Conservation (phyloP, 2,113 vertebrate genomes). For the Aix galericulata region DNA sequence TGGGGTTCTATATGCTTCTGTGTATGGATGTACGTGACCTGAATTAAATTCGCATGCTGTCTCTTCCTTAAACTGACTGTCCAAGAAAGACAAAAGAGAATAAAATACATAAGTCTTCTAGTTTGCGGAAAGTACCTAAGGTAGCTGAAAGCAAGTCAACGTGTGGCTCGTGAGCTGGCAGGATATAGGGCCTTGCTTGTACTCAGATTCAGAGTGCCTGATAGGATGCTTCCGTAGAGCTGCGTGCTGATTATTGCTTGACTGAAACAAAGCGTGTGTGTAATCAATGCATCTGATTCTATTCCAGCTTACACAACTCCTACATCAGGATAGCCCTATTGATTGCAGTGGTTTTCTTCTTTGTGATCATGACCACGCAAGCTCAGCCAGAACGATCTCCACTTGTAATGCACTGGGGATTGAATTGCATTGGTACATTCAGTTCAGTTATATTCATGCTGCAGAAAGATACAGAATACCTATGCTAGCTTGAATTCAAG, state of each 20-base stretch:
- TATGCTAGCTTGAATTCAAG: background rate
- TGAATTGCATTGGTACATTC: background rate
- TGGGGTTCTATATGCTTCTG: background rate
- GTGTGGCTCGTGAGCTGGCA: background rate
- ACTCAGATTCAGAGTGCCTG: background rate
- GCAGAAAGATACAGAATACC: background rate
- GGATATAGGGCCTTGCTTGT: background rate
- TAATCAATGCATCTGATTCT: slow-evolving; percentile 15
- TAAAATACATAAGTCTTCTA: background rate
- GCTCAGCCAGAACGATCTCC: background rate
- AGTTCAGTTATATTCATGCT: background rate
- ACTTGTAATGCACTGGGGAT: background rate
- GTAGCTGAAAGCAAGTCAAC: background rate
- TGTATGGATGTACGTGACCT: background rate
- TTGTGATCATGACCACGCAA: background rate
- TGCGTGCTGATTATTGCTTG: background rate
- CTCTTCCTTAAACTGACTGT: background rate
- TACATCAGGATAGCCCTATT: background rate
- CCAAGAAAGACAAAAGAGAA: background rate
- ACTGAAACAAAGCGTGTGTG: background rate
- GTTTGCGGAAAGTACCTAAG: background rate
- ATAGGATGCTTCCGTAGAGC: background rate
- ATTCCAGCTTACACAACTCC: background rate
- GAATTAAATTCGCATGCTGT: background rate
- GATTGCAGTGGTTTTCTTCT: slow-evolving; percentile 23